Evolutionary conservation across 2,113 vertebrate species (phyloP).

Genomic region (Pseudorhombus dupliciocellatus): DNA sequence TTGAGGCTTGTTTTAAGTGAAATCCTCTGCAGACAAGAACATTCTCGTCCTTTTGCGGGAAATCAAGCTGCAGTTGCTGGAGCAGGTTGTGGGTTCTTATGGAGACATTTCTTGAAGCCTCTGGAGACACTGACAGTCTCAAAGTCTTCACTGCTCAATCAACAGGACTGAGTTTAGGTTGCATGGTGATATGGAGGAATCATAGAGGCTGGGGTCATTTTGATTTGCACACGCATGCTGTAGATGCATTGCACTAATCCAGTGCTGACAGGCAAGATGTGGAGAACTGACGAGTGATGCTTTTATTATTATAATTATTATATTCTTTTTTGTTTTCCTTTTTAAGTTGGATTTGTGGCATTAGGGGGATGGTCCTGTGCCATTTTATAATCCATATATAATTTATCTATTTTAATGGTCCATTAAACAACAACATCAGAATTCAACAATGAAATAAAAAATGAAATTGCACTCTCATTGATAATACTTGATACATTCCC

Average conservation of each 20-base stretch:
- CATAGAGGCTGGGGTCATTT: constrained; percentile 13
- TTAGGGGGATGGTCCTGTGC: constrained; percentile 23
- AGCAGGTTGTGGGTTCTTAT: constrained; percentile 11
- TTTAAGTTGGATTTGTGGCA: constrained; percentile 27
- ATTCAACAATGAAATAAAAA: constrained; percentile 5
- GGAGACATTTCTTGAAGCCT: constrained; percentile 29
- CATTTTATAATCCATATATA: constrained; percentile 38
- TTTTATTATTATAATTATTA: constrained; percentile 21
- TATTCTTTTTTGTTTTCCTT: constrained; percentile 8
- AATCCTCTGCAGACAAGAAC: constrained; percentile 10
- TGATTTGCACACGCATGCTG: constrained; percentile 49
- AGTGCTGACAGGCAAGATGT: constrained; percentile 20
- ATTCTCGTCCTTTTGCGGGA: not conserved
- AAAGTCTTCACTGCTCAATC: constrained; percentile 14
- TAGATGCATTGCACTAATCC: constrained; percentile 34
- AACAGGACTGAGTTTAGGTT: constrained; percentile 5
- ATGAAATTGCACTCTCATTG: constrained; percentile 62
- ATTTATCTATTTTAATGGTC: constrained; percentile 51
- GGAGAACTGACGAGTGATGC: constrained; percentile 3
- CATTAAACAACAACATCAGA: constrained; percentile 45
- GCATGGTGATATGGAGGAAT: constrained; percentile 3
- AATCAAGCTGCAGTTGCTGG: constrained; percentile 28
- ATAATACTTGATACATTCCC: constrained; percentile 79
- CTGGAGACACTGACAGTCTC: constrained; percentile 7
- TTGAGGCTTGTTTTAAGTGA: constrained; percentile 31